Percentiles rank a stretch among this genome's conserved stretches.
Conservation (phyloP, 2,797 vertebrate genomes). For the Sebastes vulpes region DNA sequence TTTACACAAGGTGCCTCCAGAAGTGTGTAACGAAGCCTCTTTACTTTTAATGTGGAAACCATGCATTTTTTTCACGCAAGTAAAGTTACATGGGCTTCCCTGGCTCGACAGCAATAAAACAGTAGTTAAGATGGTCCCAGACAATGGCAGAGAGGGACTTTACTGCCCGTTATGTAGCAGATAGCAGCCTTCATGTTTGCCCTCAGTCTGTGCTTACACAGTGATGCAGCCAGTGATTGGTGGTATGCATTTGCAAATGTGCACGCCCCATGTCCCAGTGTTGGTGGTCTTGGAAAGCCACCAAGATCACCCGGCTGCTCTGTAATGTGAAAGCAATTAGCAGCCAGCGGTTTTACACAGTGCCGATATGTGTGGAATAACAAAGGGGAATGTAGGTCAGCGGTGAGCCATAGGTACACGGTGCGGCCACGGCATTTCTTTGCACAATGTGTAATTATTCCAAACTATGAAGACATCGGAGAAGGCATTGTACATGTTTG, state of each 20-base stretch:
- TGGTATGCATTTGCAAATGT: constrained; percentile 58
- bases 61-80: not conserved
- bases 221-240: constrained; percentile 46
- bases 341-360: constrained; percentile 86
- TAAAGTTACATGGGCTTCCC: not conserved
- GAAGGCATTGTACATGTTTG: not conserved
- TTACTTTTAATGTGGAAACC: not conserved
- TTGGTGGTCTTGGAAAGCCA: constrained; percentile 93
- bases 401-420: constrained; percentile 42
- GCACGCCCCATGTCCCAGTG: constrained; percentile 77
- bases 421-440: constrained; percentile 7
- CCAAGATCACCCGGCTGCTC: constrained; percentile 88
- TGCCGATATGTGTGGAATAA: constrained; percentile 82
- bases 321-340: constrained; percentile 95
- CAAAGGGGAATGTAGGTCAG: constrained; percentile 77
- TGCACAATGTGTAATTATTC: not conserved
- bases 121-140: constrained; percentile 22
- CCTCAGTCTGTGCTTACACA: constrained; percentile 7
- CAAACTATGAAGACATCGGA: not conserved
- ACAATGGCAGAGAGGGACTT: constrained; percentile 42
- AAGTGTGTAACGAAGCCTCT: not conserved
- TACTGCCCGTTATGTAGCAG: constrained; percentile 28
- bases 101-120: not conserved
- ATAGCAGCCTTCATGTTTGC: constrained; percentile 39
- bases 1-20: constrained; percentile 19